phyloP scores from a whole-genome alignment of 2,888 invertebrate genomes.

The Cordilura impudica region DNA sequence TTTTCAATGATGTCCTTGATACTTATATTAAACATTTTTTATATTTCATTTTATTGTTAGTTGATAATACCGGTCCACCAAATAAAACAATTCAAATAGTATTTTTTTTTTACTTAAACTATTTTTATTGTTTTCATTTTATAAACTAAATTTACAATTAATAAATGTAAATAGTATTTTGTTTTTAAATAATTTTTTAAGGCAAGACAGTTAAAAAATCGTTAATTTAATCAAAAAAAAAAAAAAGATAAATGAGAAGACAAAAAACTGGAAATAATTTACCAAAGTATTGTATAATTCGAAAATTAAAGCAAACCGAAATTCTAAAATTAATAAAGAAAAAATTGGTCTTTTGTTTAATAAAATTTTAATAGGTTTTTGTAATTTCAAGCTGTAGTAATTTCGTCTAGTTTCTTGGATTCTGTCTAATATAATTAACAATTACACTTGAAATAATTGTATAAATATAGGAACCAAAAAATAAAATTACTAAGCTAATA shows the following conservation, averaged over 20 bases:
- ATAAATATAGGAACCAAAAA: constrained; percentile 39
- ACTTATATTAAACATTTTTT: too few relatives aligned
- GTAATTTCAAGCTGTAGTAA: not conserved
- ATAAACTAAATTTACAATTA: constrained; percentile 14
- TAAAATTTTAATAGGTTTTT: not conserved
- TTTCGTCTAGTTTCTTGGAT: not conserved
- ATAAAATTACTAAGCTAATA: constrained; percentile 3
- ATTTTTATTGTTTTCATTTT: constrained; percentile 18
- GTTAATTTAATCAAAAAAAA: too few relatives aligned
- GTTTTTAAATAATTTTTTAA: not conserved
- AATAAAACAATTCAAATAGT: not conserved
- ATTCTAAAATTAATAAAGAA: not conserved
- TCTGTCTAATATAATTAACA: constrained; percentile 27
- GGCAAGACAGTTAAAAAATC: not conserved
- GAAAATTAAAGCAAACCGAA: not conserved
- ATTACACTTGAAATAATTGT: constrained; percentile 22
- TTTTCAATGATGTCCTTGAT: too few relatives aligned
- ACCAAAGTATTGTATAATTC: not conserved
- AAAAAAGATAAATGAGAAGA: not conserved
- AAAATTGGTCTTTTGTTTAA: not conserved
- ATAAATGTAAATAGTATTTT: constrained; percentile 17
- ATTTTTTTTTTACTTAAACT: constrained; percentile 16
- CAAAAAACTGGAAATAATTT: not conserved
- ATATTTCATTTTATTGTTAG: too few relatives aligned
- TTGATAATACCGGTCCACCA: too few relatives aligned